Evolutionary conservation across 2,797 vertebrate genomes (phyloP).

Genomic region (Chloroceryle amazona): DNA sequence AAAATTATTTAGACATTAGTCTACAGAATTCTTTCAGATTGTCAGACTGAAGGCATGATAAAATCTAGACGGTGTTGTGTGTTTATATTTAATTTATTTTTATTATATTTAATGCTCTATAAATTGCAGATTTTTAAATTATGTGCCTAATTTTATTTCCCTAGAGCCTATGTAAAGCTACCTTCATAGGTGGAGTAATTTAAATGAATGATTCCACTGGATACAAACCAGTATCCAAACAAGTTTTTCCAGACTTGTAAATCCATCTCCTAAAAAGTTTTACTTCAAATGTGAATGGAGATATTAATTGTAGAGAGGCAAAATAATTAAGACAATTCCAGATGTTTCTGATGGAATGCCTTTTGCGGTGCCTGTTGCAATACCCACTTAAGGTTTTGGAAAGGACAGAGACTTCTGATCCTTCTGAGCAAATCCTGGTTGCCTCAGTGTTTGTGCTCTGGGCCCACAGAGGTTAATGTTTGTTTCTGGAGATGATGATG

Average conservation of each 20-base stretch:
- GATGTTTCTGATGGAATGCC: neutral
- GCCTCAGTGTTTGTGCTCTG: neutral
- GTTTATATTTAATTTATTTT: neutral
- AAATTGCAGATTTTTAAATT: neutral
- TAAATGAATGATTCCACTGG: neutral
- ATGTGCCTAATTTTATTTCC: neutral
- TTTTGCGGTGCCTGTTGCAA: neutral
- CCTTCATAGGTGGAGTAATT: rapidly evolving
- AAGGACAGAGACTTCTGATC: neutral
- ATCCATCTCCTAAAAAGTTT: neutral
- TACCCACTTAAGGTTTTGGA: neutral
- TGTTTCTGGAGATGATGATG: neutral
- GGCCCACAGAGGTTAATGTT: neutral
- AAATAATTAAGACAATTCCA: neutral
- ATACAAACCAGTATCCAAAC: neutral
- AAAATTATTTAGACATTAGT: neutral
- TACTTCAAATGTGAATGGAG: neutral
- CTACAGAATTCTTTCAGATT: neutral
- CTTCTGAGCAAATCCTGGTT: neutral
- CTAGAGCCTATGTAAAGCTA: neutral
- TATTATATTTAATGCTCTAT: neutral
- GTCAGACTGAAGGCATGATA: neutral
- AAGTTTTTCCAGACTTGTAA: neutral
- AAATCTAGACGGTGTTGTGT: neutral
- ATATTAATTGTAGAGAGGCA: neutral